Base-by-base conservation (phyloP, 2,888 invertebrate species). In the Drosophila pullipes region DNA sequence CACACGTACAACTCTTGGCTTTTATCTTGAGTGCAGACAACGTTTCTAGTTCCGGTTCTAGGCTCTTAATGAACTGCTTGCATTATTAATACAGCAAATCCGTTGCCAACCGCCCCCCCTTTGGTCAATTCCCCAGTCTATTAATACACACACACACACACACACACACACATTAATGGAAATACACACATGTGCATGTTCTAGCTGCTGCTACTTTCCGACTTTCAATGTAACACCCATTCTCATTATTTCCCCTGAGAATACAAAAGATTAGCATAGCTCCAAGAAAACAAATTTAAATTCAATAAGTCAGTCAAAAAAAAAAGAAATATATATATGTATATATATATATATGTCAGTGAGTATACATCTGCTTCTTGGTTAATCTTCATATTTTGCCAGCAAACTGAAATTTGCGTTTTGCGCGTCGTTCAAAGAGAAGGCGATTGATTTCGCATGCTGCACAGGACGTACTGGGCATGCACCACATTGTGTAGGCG, bases 381-480 rank as follows among this genome's bases (percentile, higher is more conserved):
- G 52, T 39, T 47, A 5, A 54, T 35, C 13, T 35, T 13, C 6
- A 18, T n/a, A 30, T 30, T 53, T 28, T 13, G 22, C 10, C 37
- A 37, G 25, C 41, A 47, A 47, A 41, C 11, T 53, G 37, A 59
- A 41, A 64, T 35, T 54, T 49, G 30, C 44, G 18, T 47, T 63
- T 54, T 47, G 53, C 25, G 16, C 22, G 16, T 13, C 22, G 13
- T 18, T 39, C 49, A 41, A 64, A 54, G 39, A 39, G 52, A 53
- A 44, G 49, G 18, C 78, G 80, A 84, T 85, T 82, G 85, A 82
- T 79, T 85, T 82, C 68, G 39, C 33, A 66, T 79, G 82, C 44
- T 64, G 52, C 52, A 50, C 50, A 61, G 28, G 41, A 55, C 22
- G 37, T 5, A 25, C 53, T 63, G 75, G 65, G 64, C 63, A 64